A percentile compares a stretch with the other conserved stretches of the same genome.
These are phyloP conservation scores for Tanytarsus gracilentus DNA, from an alignment of 2,888 invertebrate genomes.

Conservation along the genomic window DNA sequence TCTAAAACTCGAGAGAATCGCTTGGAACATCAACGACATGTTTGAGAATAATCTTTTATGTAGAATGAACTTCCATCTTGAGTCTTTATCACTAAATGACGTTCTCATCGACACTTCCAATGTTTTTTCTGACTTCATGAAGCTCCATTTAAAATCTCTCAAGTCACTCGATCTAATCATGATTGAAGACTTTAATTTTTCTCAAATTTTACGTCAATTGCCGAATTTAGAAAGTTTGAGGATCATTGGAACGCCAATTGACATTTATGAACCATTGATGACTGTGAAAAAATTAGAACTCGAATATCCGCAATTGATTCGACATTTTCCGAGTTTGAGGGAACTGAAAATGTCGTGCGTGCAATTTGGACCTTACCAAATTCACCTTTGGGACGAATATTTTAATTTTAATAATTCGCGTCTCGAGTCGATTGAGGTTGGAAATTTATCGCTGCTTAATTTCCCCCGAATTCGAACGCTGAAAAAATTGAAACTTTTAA, in stretches of 20 bases:
- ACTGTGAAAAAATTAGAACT: background rate
- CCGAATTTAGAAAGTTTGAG: background rate
- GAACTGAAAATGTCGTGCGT: background rate
- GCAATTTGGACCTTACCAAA: background rate
- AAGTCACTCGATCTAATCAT: background rate
- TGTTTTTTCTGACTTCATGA: background rate
- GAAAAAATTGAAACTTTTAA: background rate
- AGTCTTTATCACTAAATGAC: background rate
- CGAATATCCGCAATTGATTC: background rate
- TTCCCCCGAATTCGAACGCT: background rate
- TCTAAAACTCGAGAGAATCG: background rate
- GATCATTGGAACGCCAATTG: background rate
- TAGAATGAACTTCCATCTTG: background rate
- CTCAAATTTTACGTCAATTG: background rate
- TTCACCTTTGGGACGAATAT: constrained; percentile 1
- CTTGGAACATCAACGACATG: constrained; percentile 4
- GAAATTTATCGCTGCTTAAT: background rate
- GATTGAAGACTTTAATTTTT: background rate
- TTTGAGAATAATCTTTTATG: background rate
- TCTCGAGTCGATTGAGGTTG: background rate
- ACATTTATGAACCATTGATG: background rate
- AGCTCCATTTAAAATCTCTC: background rate
- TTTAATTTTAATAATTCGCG: background rate
- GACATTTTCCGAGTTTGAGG: background rate
- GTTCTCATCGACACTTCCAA: background rate